These are phyloP conservation scores for Trematomus bernacchii DNA, from an alignment of 2,797 vertebrate genomes.

Conservation along the genomic window DNA sequence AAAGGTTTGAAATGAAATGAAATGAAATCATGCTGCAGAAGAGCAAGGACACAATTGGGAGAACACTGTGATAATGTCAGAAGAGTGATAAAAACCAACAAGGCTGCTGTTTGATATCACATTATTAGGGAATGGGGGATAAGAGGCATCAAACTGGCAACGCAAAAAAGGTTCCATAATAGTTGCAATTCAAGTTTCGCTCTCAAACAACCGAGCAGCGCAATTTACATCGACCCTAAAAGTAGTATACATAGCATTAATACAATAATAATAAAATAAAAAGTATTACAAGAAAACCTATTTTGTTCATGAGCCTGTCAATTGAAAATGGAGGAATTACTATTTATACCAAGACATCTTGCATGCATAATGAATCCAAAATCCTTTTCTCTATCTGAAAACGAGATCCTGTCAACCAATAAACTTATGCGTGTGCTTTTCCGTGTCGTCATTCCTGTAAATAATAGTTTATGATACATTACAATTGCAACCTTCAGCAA, in stretches of 20 bases:
- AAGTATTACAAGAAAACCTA: slow-evolving; percentile 41
- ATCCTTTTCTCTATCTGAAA: slow-evolving; percentile 1
- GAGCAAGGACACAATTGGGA: slow-evolving; percentile 16
- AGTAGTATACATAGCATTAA: slow-evolving; percentile 33
- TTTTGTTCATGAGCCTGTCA: slow-evolving; percentile 17
- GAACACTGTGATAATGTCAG: slow-evolving; percentile 19
- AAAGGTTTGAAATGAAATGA: too few relatives aligned
- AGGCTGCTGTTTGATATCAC: slow-evolving; percentile 27
- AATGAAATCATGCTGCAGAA: not conserved
- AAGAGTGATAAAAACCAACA: slow-evolving; percentile 12
- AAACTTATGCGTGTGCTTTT: slow-evolving; percentile 53
- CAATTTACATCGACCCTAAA: slow-evolving; percentile 13
- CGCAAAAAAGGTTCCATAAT: not conserved
- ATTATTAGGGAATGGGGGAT: not conserved
- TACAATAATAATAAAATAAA: slow-evolving; percentile 36
- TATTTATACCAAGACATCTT: slow-evolving; percentile 36
- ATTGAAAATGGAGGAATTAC: slow-evolving; percentile 21
- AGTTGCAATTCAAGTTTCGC: not conserved
- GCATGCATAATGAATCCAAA: slow-evolving; percentile 63
- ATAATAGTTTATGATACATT: slow-evolving; percentile 26
- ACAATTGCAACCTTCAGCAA: slow-evolving; percentile 41
- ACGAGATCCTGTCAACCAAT: slow-evolving; percentile 25
- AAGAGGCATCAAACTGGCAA: not conserved
- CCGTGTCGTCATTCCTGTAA: slow-evolving; percentile 39
- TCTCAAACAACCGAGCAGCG: slow-evolving; percentile 24